Conservation (phyloP, 1,140 invertebrate species). For the Ips nitidus region DNA sequence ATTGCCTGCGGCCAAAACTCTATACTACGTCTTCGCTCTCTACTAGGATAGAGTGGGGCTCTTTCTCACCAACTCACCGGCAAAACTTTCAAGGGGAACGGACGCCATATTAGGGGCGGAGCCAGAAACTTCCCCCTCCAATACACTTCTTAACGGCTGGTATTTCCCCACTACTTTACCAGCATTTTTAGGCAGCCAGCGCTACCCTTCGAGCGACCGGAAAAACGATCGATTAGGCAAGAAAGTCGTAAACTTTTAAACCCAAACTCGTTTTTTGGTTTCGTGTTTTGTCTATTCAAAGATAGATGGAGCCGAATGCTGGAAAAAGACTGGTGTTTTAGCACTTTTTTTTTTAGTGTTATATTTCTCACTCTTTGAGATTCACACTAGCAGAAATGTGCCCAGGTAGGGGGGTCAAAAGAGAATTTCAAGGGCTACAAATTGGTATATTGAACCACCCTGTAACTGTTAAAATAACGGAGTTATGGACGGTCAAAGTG, state of each 20-base stretch:
- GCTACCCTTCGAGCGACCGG: constrained; percentile 37
- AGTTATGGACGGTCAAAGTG: too few species aligned
- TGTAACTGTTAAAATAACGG: too few species aligned
- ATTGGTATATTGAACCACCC: too few species aligned
- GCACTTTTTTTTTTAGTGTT: not conserved
- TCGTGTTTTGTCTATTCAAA: constrained; percentile 7
- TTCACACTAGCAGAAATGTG: too few species aligned
- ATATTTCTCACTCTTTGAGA: not conserved
- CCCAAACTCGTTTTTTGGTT: constrained; percentile 8
- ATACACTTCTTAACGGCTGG: constrained; percentile 10
- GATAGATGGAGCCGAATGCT: constrained; percentile 19
- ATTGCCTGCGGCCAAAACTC: constrained; percentile 19
- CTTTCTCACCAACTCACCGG: constrained; percentile 43
- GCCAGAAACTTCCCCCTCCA: constrained; percentile 32
- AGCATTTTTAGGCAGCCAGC: constrained; percentile 45
- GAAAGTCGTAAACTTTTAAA: constrained; percentile 19
- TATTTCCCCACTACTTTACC: constrained; percentile 28
- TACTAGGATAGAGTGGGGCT: constrained; percentile 13
- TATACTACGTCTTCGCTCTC: constrained; percentile 20
- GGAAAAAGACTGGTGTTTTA: not conserved
- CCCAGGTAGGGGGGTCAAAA: too few species aligned
- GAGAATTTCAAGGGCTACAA: too few species aligned
- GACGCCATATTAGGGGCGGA: constrained; percentile 50
- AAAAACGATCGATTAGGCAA: constrained; percentile 42
- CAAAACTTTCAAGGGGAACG: constrained; percentile 43